Evolutionary conservation across 2,797 vertebrate genomes (phyloP).

Genomic region (Anas georgica): DNA sequence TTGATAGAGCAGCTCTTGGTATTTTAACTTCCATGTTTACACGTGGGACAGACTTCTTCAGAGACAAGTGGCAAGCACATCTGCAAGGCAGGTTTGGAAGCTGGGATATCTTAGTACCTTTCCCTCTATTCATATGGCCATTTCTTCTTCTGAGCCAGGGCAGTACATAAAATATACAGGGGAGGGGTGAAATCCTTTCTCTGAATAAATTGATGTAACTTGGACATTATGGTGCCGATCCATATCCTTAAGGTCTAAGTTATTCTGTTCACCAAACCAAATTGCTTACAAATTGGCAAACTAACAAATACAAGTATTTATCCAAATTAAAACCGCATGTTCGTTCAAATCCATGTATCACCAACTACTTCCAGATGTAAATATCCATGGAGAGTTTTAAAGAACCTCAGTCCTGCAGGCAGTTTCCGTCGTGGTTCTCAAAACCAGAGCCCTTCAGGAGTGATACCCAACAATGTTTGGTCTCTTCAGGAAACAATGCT

Average conservation of each 20-base stretch:
- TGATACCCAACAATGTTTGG: fast-evolving
- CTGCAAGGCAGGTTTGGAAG: neutral
- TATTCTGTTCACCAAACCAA: conserved; percentile 50
- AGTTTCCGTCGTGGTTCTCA: neutral
- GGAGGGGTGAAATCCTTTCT: neutral
- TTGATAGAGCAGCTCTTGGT: neutral
- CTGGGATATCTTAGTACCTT: neutral
- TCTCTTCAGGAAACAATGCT: conserved; percentile 89
- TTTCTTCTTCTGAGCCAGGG: neutral
- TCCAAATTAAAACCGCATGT: conserved; percentile 59
- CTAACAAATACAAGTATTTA: conserved; percentile 29
- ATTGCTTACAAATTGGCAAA: conserved; percentile 60
- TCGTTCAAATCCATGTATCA: conserved; percentile 47
- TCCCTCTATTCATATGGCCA: neutral
- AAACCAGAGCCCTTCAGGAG: neutral
- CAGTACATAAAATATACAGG: neutral
- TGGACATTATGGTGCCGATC: neutral
- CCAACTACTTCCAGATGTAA: conserved; percentile 68
- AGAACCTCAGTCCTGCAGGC: neutral
- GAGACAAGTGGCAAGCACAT: neutral
- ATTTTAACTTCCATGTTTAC: conserved; percentile 2
- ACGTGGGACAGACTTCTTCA: neutral
- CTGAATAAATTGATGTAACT: conserved; percentile 4
- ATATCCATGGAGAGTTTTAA: conserved; percentile 6
- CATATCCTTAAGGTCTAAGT: neutral